These are phyloP conservation scores for Eriosoma lanigerum DNA, from an alignment of 1,140 invertebrate species.

Conservation along the genomic window DNA sequence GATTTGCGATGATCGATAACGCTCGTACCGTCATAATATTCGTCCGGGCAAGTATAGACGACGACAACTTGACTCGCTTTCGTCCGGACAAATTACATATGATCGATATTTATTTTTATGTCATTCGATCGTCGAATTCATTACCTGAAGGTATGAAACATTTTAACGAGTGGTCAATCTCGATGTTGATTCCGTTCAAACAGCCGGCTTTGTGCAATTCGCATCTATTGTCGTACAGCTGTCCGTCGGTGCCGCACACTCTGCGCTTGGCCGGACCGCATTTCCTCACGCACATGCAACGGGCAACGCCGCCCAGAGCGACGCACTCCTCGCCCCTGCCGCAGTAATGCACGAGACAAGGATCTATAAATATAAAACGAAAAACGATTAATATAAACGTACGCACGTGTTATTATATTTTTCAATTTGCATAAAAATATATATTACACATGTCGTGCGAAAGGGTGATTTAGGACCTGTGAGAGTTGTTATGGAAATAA, in stretches of 20 bases:
- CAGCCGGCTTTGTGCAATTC: conserved; percentile 74
- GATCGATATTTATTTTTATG: too few species aligned
- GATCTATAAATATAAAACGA: conserved; percentile 61
- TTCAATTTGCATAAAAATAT: too few species aligned
- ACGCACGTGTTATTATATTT: not conserved
- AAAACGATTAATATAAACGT: not conserved
- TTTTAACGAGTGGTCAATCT: conserved; percentile 60
- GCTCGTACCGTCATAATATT: too few species aligned
- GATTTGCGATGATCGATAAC: too few species aligned
- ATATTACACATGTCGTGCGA: too few species aligned
- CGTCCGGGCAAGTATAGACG: too few species aligned
- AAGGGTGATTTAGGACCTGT: too few species aligned
- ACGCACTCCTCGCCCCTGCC: conserved; percentile 69
- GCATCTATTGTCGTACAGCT: conserved; percentile 74
- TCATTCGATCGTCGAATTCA: too few species aligned
- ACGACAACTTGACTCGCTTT: too few species aligned
- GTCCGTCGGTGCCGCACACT: conserved; percentile 75
- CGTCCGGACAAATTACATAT: too few species aligned
- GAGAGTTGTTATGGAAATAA: too few species aligned
- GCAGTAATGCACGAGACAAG: conserved; percentile 69
- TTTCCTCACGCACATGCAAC: conserved; percentile 68
- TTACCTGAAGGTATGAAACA: conserved; percentile 53
- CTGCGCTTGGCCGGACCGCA: conserved; percentile 61
- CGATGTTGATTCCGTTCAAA: conserved; percentile 63
- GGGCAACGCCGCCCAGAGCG: conserved; percentile 60